Evolutionary conservation across 2,797 vertebrate genomes (phyloP).

Genomic region (Phataginus tetradactyla): DNA sequence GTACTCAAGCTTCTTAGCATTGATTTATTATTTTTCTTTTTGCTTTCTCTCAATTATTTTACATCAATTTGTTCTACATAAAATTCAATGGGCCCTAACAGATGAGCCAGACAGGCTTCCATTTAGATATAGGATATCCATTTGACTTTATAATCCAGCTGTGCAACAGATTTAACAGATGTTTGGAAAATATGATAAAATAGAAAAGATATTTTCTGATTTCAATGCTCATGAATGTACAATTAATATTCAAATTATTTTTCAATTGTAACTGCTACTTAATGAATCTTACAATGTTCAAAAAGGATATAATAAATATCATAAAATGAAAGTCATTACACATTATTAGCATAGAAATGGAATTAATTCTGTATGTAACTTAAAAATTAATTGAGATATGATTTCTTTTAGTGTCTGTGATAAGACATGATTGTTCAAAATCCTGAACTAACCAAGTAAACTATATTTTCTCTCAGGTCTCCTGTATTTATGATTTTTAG

Average conservation of each 20-base stretch:
- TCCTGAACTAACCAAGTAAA: background rate
- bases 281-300: background rate
- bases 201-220: background rate
- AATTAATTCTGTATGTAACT: background rate
- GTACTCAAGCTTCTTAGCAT: constrained; percentile 8
- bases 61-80: constrained; percentile 56
- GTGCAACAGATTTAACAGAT: background rate
- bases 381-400: constrained; percentile 42
- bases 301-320: background rate
- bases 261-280: background rate
- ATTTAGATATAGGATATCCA: background rate
- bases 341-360: background rate
- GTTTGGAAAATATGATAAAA: background rate
- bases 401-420: constrained; percentile 35
- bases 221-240: background rate
- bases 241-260: constrained; percentile 18
- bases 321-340: constrained; percentile 11
- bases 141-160: background rate
- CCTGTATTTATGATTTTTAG: background rate
- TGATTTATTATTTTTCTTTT: constrained; percentile 46
- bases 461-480: background rate
- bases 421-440: constrained; percentile 5
- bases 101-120: background rate
- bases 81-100: constrained; percentile 5
- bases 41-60: constrained; percentile 60